A percentile compares a stretch with the other conserved stretches of the same genome.
Conservation (phyloP, 2,888 invertebrate genomes). For the Cataglyphis livida region DNA sequence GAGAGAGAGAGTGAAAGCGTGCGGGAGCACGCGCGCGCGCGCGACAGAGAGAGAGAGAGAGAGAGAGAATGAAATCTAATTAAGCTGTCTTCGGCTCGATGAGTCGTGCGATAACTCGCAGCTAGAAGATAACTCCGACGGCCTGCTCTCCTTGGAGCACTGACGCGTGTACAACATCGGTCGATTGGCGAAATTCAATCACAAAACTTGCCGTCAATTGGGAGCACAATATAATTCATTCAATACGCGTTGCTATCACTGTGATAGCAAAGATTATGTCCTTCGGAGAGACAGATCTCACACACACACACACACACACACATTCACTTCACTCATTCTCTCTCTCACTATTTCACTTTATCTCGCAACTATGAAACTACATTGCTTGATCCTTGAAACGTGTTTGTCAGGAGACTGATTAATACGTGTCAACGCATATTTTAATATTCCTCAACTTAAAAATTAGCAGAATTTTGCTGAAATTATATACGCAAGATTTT, state of each 20-base stretch:
- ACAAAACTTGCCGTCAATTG: slow-evolving; percentile 50
- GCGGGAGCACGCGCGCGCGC: neutral
- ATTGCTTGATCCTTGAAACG: slow-evolving; percentile 1
- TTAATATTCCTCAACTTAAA: neutral
- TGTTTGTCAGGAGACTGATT: neutral
- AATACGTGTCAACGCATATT: neutral
- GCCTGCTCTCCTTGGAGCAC: slow-evolving; percentile 49
- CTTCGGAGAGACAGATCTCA: neutral
- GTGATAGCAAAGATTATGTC: slow-evolving; percentile 35
- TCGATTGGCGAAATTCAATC: slow-evolving; percentile 55
- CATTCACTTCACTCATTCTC: too few species aligned
- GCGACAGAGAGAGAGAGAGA: neutral
- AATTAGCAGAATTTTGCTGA: neutral
- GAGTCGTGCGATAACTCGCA: slow-evolving; percentile 62
- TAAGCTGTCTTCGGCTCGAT: slow-evolving; percentile 65
- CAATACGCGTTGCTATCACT: slow-evolving; percentile 44
- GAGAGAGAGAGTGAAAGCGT: neutral
- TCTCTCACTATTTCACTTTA: neutral
- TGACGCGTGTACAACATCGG: slow-evolving; percentile 40
- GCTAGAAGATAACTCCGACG: slow-evolving; percentile 54
- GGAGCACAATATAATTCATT: slow-evolving; percentile 57
- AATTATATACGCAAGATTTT: neutral
- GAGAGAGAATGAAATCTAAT: slow-evolving; percentile 61
- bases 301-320: neutral
- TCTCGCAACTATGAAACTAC: neutral